Evolutionary conservation across 2,888 invertebrate genomes (phyloP).

Genomic region (Pheosia gnoma): DNA sequence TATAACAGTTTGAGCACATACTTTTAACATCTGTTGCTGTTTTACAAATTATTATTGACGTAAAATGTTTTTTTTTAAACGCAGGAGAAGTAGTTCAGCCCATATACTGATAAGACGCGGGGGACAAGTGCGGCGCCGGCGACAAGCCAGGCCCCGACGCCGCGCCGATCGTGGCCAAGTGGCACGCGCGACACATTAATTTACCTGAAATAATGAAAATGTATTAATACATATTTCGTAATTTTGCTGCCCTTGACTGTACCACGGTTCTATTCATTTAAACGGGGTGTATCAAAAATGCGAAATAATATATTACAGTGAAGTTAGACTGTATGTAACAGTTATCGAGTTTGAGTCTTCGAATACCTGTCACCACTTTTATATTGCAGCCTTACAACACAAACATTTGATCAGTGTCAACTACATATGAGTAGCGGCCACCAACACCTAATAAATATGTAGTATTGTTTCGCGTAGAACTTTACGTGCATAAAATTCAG

Average conservation of each 20-base stretch:
- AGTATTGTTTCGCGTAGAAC: too few relatives aligned
- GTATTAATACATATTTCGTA: slow-evolving; percentile 8
- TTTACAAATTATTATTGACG: not conserved
- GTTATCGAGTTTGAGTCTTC: too few relatives aligned
- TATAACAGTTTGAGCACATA: slow-evolving; percentile 35
- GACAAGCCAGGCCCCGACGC: slow-evolving; percentile 88
- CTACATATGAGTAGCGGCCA: too few relatives aligned
- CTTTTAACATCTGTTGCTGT: slow-evolving; percentile 23
- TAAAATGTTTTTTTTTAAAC: slow-evolving; percentile 1
- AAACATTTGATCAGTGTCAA: too few relatives aligned
- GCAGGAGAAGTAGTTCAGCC: slow-evolving; percentile 77
- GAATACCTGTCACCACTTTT: too few relatives aligned
- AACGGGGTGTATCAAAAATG: too few relatives aligned
- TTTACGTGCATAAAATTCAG: too few relatives aligned
- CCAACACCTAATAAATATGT: too few relatives aligned
- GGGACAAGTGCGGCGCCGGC: slow-evolving; percentile 91
- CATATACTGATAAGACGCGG: slow-evolving; percentile 94
- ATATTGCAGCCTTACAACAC: too few relatives aligned
- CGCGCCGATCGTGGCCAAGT: slow-evolving; percentile 90
- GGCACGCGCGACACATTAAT: slow-evolving; percentile 96
- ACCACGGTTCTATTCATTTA: not conserved
- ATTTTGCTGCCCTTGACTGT: not conserved
- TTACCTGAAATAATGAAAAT: slow-evolving; percentile 83
- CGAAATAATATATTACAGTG: too few relatives aligned
- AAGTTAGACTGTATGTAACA: too few relatives aligned